Evolutionary conservation across 2,888 invertebrate genomes (phyloP).

Genomic region (Itoplectis maculator): DNA sequence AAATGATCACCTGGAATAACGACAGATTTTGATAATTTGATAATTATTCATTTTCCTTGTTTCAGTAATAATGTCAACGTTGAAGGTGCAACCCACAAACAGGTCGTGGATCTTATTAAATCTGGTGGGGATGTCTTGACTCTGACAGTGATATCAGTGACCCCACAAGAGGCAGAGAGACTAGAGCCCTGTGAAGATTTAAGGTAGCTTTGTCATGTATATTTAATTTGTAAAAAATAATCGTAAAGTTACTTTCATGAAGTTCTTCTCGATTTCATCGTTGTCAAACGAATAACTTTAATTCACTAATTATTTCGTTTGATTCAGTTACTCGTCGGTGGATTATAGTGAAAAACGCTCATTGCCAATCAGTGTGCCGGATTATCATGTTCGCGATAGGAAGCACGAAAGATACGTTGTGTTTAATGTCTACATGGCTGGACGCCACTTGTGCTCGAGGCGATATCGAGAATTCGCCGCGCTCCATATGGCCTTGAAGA

Average conservation of each 20-base stretch:
- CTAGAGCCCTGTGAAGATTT: constrained; percentile 84
- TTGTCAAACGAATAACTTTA: neutral
- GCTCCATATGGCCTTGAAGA: constrained; percentile 94
- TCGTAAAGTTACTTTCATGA: neutral
- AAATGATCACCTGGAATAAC: neutral
- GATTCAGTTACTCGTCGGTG: constrained; percentile 90
- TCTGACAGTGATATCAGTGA: constrained; percentile 98
- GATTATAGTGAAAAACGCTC: constrained; percentile 98
- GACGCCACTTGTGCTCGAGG: constrained; percentile 97
- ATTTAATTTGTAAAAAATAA: too few species aligned
- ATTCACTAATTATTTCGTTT: constrained; percentile 7
- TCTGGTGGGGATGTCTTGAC: constrained; percentile 99
- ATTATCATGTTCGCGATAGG: constrained; percentile 95
- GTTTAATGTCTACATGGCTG: constrained; percentile 99
- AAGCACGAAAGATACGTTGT: constrained; percentile 96
- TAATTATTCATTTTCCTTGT: constrained; percentile 76
- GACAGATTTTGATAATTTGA: neutral
- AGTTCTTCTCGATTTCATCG: neutral
- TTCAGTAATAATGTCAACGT: constrained; percentile 98
- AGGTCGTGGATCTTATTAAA: constrained; percentile 99
- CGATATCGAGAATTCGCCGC: constrained; percentile 98
- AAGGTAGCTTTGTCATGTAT: constrained; percentile 73
- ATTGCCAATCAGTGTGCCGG: constrained; percentile 95
- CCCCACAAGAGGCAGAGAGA: constrained; percentile 91
- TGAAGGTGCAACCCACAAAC: constrained; percentile 99